Evolutionary conservation across 1,140 invertebrate species (phyloP), one percentile per base, ranked within the genome.

Genomic region (Drosophila yakuba): DNA sequence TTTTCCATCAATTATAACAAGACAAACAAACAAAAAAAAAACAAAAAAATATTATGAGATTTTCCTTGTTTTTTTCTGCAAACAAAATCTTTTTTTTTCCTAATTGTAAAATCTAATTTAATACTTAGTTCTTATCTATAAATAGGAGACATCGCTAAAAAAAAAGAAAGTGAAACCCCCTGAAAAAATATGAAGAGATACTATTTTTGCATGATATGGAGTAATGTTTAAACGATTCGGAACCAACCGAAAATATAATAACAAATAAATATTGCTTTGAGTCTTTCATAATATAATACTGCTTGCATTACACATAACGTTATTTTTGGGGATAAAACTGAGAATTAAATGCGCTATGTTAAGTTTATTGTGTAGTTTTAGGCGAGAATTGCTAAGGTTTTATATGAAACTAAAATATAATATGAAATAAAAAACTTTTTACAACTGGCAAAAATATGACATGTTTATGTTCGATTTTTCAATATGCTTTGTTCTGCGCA

Each of bases 331-430:
- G 50, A 66, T 15, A 11, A 47, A 45, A 52, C 38, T 60, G 50
- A 69, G 66, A 75, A 74, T 64, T 62, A 20, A 77, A 56, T 78
- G 80, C 64, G 78, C 80, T 80, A 88, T 89, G 84, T 88, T 88
- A 88, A 88, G 84, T 89, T 88, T 88, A 83, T 88, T 88, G 84
- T 83, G 77, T 88, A 88, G 84, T 88, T 89, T 88, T 88, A 88
- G 84, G 72, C 63, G 64, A 83, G 72, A 80, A 78, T 83, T 83
- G 64, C 79, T 80, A 80, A 54, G 64, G 72, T 85, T 85, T 85
- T 82, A 58, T 73, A 69, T 59, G 36, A 62, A 35, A 67, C 58
- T 58, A 71, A 69, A 67, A 67, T 55, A 67, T 63, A 14, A 67
- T 83, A 79, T 85, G 43, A 73, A 84, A 76, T 69, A 57, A 71